A percentile compares a stretch with the other conserved stretches of the same genome.
These are phyloP conservation scores for Pammene aurita DNA, from an alignment of 2,888 invertebrate genomes.

Conservation along the genomic window DNA sequence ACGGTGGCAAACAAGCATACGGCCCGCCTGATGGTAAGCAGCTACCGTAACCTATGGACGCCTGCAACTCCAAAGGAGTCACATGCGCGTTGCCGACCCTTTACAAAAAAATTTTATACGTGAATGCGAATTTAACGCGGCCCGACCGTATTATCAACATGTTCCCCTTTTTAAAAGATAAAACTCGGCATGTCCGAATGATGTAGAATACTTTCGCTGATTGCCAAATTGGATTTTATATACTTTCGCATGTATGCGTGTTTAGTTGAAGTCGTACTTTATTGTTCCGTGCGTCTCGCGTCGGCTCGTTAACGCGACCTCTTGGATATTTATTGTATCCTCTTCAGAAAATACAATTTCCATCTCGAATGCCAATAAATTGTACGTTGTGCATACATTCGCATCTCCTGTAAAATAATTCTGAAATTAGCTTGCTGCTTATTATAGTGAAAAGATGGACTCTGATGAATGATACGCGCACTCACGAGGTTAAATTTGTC, in stretches of 20 bases:
- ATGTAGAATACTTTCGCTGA: slow-evolving; percentile 49
- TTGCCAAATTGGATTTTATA: slow-evolving; percentile 62
- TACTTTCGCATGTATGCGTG: slow-evolving; percentile 64
- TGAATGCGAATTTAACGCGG: slow-evolving; percentile 40
- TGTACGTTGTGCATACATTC: slow-evolving; percentile 63
- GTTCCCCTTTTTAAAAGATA: slow-evolving; percentile 37
- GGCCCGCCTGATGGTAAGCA: no score
- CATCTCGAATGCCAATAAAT: slow-evolving; percentile 74
- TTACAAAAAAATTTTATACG: no score
- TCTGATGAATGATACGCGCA: slow-evolving; percentile 34
- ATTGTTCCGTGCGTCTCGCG: slow-evolving; percentile 76
- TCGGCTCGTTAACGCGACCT: slow-evolving; percentile 80
- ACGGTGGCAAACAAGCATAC: no score
- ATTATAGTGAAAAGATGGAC: slow-evolving; percentile 39
- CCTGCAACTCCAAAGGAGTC: no score
- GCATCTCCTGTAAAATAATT: slow-evolving; percentile 52
- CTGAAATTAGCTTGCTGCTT: slow-evolving; percentile 45
- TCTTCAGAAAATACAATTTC: slow-evolving; percentile 80
- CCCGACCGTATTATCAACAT: slow-evolving; percentile 35
- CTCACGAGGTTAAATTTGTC: slow-evolving; percentile 33
- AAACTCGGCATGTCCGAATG: slow-evolving; percentile 44
- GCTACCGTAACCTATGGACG: no score
- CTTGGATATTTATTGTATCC: slow-evolving; percentile 81
- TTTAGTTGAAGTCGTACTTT: slow-evolving; percentile 73
- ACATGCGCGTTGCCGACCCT: no score